These are phyloP conservation scores for Drosophila meridionalis DNA, from an alignment of 2,888 invertebrate species.

Conservation along the genomic window DNA sequence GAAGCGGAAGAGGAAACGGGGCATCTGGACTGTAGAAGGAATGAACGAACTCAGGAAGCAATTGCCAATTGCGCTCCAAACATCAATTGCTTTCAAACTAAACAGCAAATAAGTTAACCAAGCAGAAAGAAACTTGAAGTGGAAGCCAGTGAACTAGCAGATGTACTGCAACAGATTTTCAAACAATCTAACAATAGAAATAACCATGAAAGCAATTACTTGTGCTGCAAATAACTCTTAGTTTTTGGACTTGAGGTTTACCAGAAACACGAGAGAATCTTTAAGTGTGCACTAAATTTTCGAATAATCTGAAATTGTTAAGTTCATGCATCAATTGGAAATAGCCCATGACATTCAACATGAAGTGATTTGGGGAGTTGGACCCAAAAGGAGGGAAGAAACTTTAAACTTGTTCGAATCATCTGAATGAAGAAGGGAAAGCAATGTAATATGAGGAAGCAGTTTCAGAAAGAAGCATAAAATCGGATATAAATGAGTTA, in stretches of 20 bases:
- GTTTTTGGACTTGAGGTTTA: background rate
- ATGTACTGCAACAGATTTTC: background rate
- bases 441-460: background rate
- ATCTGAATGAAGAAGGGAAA: background rate
- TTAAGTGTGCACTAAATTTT: background rate
- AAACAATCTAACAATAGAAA: background rate
- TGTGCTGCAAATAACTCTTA: background rate
- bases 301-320: background rate
- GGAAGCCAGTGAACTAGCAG: background rate
- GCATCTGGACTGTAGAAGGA: background rate
- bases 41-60: constrained; percentile 11
- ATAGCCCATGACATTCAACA: background rate
- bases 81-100: constrained; percentile 14
- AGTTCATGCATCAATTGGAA: background rate
- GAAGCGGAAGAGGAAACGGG: background rate
- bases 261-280: background rate
- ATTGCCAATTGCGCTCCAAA: constrained; percentile 8
- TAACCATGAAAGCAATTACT: background rate
- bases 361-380: background rate
- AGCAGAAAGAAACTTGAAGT: constrained; percentile 12
- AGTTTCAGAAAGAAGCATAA: background rate
- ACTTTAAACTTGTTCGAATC: background rate
- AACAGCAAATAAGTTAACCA: constrained; percentile 1
- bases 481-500: background rate
- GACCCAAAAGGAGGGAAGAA: background rate